Conservation (phyloP, 2,888 invertebrate species). For the Lasius platythorax region DNA sequence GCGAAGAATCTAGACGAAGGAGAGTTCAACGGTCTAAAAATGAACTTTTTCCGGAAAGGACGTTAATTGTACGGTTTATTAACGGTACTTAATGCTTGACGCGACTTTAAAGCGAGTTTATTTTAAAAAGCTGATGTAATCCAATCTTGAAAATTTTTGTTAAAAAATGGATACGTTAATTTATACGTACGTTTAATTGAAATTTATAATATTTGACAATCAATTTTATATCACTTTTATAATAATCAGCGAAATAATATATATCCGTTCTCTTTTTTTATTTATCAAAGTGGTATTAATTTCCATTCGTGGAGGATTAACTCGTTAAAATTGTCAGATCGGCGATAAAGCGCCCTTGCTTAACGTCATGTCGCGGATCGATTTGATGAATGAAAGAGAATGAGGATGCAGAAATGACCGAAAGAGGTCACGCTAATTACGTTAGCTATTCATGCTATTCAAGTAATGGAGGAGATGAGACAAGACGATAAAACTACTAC, state of each 20-base stretch:
- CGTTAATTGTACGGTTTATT: constrained; percentile 8
- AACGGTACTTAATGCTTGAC: neutral
- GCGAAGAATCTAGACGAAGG: neutral
- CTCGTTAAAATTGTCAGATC: constrained; percentile 52
- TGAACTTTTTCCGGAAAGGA: constrained; percentile 1
- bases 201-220: neutral
- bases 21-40: neutral
- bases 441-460: constrained; percentile 36
- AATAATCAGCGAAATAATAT: neutral
- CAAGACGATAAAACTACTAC: constrained; percentile 31
- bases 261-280: neutral
- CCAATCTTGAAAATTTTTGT: neutral
- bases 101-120: neutral
- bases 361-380: constrained; percentile 45
- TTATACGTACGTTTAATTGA: neutral
- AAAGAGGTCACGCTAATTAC: constrained; percentile 50
- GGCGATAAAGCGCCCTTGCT: constrained; percentile 45
- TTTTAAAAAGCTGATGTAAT: neutral
- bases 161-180: neutral
- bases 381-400: constrained; percentile 54
- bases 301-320: constrained; percentile 24
- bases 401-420: constrained; percentile 44
- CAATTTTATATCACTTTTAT: neutral
- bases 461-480: constrained; percentile 31
- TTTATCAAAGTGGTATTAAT: constrained; percentile 29